Percentiles rank a stretch among this genome's conserved stretches.
Evolutionary conservation across 2,113 vertebrate species (phyloP).

Genomic region (Polypterus senegalus): DNA sequence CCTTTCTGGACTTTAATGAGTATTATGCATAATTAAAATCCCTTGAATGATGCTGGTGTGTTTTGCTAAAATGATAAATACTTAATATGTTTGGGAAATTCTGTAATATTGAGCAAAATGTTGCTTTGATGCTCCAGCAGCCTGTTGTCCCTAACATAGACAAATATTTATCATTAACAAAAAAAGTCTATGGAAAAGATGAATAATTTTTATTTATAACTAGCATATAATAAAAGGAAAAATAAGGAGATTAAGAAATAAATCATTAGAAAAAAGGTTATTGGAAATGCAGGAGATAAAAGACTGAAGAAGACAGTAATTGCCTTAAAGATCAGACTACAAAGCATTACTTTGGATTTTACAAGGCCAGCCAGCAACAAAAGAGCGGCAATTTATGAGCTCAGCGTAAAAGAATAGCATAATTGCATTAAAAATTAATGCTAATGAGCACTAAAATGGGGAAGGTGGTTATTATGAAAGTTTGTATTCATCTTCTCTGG

Average conservation of each 20-base stretch:
- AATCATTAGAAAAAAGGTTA: constrained; percentile 75
- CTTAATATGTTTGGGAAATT: background rate
- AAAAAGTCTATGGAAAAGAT: constrained; percentile 2
- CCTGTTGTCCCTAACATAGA: constrained; percentile 1
- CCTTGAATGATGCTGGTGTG: background rate
- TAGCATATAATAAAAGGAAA: constrained; percentile 8
- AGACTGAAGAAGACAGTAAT: constrained; percentile 90
- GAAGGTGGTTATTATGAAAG: constrained; percentile 99
- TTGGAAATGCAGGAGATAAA: constrained; percentile 74
- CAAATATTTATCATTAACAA: constrained; percentile 4
- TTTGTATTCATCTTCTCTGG: constrained; percentile 99
- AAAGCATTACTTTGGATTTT: constrained; percentile 98
- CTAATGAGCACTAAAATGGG: constrained; percentile 99
- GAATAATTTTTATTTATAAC: constrained; percentile 14
- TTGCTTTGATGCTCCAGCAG: constrained; percentile 7
- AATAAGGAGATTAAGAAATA: constrained; percentile 39
- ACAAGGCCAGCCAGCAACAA: constrained; percentile 98
- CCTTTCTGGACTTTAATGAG: background rate
- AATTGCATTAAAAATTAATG: constrained; percentile 99
- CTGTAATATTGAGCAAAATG: constrained; percentile 3
- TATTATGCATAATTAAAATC: background rate
- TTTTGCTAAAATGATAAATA: constrained; percentile 4
- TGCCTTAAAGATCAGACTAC: constrained; percentile 98
- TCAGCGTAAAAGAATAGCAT: constrained; percentile 99
- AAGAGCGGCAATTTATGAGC: constrained; percentile 99